A percentile compares a stretch with the other conserved stretches of the same genome.
phyloP scores from a whole-genome alignment of 2,888 invertebrate genomes.

The Aleiodes testaceus region DNA sequence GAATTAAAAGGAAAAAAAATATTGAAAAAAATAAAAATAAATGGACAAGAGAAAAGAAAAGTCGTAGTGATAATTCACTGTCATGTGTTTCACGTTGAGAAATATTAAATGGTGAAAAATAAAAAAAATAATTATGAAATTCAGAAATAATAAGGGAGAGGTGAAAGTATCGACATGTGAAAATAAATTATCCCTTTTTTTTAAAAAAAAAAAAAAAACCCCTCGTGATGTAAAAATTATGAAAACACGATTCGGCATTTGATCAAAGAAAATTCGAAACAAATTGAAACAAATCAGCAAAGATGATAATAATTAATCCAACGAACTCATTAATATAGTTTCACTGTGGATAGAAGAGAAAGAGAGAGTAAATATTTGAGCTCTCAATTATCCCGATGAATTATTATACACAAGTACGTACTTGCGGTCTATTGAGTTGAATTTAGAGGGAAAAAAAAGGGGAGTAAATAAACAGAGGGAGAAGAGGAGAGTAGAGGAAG shows the following conservation, averaged over 20 bases:
- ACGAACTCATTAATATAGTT: conserved; percentile 66
- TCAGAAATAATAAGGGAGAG: conserved; percentile 10
- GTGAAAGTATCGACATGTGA: conserved; percentile 34
- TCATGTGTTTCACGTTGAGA: conserved; percentile 36
- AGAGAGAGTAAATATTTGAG: conserved; percentile 64
- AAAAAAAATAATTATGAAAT: not conserved
- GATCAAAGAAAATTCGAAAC: conserved; percentile 65
- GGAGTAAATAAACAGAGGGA: conserved; percentile 1
- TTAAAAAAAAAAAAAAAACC: not conserved
- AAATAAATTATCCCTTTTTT: conserved; percentile 52
- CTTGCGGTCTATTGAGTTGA: conserved; percentile 32
- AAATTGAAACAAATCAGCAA: conserved; percentile 71
- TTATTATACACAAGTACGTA: conserved; percentile 58
- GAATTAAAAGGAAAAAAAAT: not conserved
- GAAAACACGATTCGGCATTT: conserved; percentile 65
- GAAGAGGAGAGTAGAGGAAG: conserved; percentile 9
- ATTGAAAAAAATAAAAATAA: not conserved
- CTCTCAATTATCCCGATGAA: conserved; percentile 69
- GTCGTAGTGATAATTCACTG: conserved; percentile 46
- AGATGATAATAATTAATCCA: conserved; percentile 70
- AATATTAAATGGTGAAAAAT: conserved; percentile 13
- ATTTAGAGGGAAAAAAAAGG: conserved; percentile 4
- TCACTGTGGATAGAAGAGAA: conserved; percentile 44
- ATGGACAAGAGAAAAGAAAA: not conserved
- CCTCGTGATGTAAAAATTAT: conserved; percentile 59